phyloP scores from a whole-genome alignment of 2,888 invertebrate genomes.

The Drosophila prolongata region DNA sequence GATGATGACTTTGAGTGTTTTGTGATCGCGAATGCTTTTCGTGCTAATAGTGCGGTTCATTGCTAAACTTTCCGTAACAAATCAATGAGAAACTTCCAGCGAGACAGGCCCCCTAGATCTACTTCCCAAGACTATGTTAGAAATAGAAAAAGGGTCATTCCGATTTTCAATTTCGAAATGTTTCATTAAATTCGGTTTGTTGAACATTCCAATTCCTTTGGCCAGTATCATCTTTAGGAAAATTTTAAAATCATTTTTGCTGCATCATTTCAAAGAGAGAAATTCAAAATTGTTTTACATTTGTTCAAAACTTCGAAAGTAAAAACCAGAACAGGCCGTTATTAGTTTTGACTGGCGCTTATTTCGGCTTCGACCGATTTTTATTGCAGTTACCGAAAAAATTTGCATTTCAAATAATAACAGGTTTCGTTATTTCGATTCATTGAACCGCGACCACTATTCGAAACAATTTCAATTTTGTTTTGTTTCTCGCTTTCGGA shows the following conservation, averaged over 20 bases:
- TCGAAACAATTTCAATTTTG: constrained; percentile 38
- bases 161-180: not conserved
- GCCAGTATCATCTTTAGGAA: not conserved
- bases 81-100: not conserved
- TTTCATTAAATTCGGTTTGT: no score
- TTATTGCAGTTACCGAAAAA: constrained; percentile 39
- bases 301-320: not conserved
- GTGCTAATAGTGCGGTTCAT: not conserved
- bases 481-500: constrained; percentile 11
- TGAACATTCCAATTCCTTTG: no score
- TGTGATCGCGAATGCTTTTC: constrained; percentile 24
- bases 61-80: not conserved
- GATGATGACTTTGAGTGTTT: constrained; percentile 33
- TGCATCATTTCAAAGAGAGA: not conserved
- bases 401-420: constrained; percentile 52
- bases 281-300: not conserved
- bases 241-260: no score
- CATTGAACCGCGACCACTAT: constrained; percentile 38
- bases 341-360: constrained; percentile 1
- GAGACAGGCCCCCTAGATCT: constrained; percentile 9
- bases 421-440: constrained; percentile 57
- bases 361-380: constrained; percentile 7
- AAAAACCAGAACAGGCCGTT: not conserved
- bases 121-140: not conserved
- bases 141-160: not conserved